phyloP scores from a whole-genome alignment of 37 sponge, comb jelly and placozoan species.

The Ephydatia muelleri region DNA sequence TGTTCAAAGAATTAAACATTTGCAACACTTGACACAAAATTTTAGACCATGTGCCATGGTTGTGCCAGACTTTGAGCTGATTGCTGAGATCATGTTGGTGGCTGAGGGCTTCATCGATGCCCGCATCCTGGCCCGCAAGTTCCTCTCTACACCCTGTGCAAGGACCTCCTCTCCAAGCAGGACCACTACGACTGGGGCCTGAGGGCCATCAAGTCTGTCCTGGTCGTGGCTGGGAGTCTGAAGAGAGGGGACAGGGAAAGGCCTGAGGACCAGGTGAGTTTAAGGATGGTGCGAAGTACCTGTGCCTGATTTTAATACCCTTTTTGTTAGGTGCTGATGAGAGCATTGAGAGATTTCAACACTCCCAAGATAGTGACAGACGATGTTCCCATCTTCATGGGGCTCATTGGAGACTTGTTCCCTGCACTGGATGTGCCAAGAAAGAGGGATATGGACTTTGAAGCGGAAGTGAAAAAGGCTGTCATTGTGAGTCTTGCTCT shows the following conservation, averaged over 20 bases:
- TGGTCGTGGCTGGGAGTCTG: slow-evolving; percentile 97
- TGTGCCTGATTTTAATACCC: too few relatives aligned
- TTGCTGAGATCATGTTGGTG: slow-evolving; percentile 99
- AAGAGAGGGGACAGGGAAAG: slow-evolving; percentile 94
- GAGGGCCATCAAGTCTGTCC: slow-evolving; percentile 98
- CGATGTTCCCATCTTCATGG: slow-evolving; percentile 97
- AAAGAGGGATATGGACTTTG: slow-evolving; percentile 96
- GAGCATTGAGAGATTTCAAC: slow-evolving; percentile 99
- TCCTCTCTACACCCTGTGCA: slow-evolving; percentile 98
- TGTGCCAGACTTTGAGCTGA: slow-evolving; percentile 98
- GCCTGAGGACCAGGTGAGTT: slow-evolving; percentile 92
- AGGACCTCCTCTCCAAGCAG: slow-evolving; percentile 91
- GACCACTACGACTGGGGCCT: slow-evolving; percentile 99
- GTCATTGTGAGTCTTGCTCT: slow-evolving; percentile 77
- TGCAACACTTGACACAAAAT: neutral
- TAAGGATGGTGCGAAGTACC: neutral
- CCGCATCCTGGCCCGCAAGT: slow-evolving; percentile 91
- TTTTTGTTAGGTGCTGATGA: slow-evolving; percentile 93
- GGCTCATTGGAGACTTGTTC: slow-evolving; percentile 98
- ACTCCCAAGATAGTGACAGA: slow-evolving; percentile 98
- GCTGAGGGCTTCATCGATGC: slow-evolving; percentile 98
- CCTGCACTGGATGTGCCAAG: slow-evolving; percentile 97
- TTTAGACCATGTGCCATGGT: slow-evolving; percentile 99
- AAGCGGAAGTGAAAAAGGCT: slow-evolving; percentile 84
- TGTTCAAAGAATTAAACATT: too few relatives aligned